Evolutionary conservation across 2,888 invertebrate genomes (phyloP).

Genomic region (Acrobeloides nanus): DNA sequence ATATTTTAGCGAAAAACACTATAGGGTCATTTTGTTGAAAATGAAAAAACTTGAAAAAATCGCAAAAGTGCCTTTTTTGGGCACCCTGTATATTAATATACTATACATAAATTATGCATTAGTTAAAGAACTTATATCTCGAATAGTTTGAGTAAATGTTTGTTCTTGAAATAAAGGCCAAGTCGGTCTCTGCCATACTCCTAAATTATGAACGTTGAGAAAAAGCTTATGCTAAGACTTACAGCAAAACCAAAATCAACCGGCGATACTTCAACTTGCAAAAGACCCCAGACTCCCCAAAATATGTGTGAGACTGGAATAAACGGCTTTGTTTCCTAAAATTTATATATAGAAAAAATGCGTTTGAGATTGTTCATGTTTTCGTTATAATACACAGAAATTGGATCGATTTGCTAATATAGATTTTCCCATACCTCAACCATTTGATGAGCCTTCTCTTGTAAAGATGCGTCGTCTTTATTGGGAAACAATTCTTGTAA

Average conservation of each 20-base stretch:
- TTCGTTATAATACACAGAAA: too few relatives aligned
- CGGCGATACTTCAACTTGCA: conserved; percentile 52
- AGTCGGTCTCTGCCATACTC: conserved; percentile 46
- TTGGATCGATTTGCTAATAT: background rate
- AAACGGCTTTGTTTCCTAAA: conserved; percentile 76
- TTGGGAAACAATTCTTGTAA: conserved; percentile 18
- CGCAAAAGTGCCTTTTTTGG: too few relatives aligned
- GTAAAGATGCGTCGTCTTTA: conserved; percentile 1
- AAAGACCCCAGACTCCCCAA: conserved; percentile 77
- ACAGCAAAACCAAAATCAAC: conserved; percentile 51
- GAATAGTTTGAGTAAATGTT: conserved; percentile 29
- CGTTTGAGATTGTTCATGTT: too few relatives aligned
- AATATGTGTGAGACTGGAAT: conserved; percentile 80
- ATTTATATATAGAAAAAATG: conserved; percentile 54
- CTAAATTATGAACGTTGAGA: conserved; percentile 14
- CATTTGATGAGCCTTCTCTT: conserved; percentile 16
- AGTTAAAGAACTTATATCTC: conserved; percentile 64
- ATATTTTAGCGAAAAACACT: too few relatives aligned
- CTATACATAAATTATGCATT: too few relatives aligned
- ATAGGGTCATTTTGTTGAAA: too few relatives aligned
- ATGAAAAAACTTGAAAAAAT: too few relatives aligned
- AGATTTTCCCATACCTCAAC: conserved; percentile 10
- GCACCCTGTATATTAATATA: too few relatives aligned
- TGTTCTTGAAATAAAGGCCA: conserved; percentile 39
- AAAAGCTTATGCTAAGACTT: background rate